phyloP scores from a whole-genome alignment of 1,140 invertebrate species.

The Ridgeia piscesae region DNA sequence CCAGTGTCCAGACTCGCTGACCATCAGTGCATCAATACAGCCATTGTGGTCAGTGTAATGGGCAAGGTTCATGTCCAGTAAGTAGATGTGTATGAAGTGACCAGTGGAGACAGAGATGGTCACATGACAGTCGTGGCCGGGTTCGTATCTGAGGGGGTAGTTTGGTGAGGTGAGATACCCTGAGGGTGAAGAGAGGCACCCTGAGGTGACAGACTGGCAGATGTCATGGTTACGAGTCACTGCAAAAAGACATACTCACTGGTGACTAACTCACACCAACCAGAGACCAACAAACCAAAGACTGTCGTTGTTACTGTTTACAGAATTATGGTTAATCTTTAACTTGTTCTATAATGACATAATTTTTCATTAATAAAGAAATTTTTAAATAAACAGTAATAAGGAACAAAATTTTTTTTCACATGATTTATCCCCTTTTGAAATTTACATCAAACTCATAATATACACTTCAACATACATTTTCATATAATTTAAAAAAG shows the following conservation, averaged over 20 bases:
- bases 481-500: too few relatives aligned
- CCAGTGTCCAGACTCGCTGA: neutral
- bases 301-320: too few relatives aligned
- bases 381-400: too few relatives aligned
- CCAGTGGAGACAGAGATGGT: neutral
- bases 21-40: constrained; percentile 9
- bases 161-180: constrained; percentile 16
- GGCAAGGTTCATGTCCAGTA: constrained; percentile 17
- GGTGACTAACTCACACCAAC: neutral
- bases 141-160: constrained; percentile 8
- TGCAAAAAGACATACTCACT: neutral
- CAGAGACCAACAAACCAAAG: too few relatives aligned
- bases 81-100: neutral
- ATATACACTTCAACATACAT: too few relatives aligned
- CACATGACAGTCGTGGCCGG: neutral
- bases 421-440: too few relatives aligned
- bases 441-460: too few relatives aligned
- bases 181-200: neutral
- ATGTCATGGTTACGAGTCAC: neutral
- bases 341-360: too few relatives aligned
- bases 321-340: too few relatives aligned
- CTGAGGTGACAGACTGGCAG: neutral
- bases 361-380: too few relatives aligned
- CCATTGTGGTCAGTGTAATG: neutral
- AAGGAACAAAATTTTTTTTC: too few relatives aligned